Percentiles rank a stretch among this genome's conserved stretches.
Evolutionary conservation across 2,888 invertebrate species (phyloP).

Genomic region (Microctonus aethiopoides): DNA sequence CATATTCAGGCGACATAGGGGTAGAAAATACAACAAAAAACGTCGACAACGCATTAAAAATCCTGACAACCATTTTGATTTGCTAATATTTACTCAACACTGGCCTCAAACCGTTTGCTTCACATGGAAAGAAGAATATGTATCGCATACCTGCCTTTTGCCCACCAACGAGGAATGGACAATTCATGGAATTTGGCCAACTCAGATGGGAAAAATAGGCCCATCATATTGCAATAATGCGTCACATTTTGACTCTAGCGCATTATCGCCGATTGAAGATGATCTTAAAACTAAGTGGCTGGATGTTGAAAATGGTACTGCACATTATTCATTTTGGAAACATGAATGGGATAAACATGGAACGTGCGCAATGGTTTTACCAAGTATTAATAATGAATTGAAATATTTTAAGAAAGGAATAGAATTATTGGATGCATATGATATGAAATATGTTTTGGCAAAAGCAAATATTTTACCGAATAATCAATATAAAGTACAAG

Average conservation of each 20-base stretch:
- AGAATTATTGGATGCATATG: conserved; percentile 72
- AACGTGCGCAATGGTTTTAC: conserved; percentile 76
- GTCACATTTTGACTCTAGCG: conserved; percentile 74
- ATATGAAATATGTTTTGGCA: conserved; percentile 73
- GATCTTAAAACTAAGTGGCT: conserved; percentile 76
- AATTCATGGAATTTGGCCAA: conserved; percentile 88
- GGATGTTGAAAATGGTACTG: conserved; percentile 75
- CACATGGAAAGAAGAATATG: conserved; percentile 75
- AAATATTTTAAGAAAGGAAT: conserved; percentile 79
- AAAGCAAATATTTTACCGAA: conserved; percentile 72
- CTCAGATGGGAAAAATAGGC: conserved; percentile 74
- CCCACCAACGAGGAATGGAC: conserved; percentile 78
- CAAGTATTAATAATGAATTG: conserved; percentile 71
- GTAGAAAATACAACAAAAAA: conserved; percentile 1
- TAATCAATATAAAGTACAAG: conserved; percentile 45
- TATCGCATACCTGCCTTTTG: conserved; percentile 73
- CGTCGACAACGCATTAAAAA: not conserved
- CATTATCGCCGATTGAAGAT: conserved; percentile 71
- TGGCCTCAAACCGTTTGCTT: conserved; percentile 83
- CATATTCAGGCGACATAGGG: conserved; percentile 11
- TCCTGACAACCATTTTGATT: conserved; percentile 73
- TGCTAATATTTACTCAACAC: conserved; percentile 82
- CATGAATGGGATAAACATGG: conserved; percentile 90
- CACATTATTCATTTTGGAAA: conserved; percentile 75
- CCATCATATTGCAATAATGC: conserved; percentile 80